Evolutionary conservation across 2,113 vertebrate genomes (phyloP).

Genomic region (Hippocampus guttulatus): DNA sequence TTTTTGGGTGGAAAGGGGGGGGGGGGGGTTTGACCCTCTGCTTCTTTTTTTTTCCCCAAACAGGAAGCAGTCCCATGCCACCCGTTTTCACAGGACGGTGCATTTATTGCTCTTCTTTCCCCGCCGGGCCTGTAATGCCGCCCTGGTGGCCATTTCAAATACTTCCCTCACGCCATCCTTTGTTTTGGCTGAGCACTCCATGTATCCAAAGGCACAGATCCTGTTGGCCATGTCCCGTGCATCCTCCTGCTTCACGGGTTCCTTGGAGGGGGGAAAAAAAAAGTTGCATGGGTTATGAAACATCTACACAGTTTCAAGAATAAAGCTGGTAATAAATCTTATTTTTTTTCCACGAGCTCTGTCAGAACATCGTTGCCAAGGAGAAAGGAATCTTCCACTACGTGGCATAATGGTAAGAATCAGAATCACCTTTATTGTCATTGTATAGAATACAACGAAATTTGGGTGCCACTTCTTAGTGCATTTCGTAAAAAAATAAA

Average conservation of each 20-base stretch:
- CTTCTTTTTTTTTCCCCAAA: slow-evolving; percentile 27
- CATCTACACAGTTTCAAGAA: neutral
- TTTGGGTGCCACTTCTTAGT: no score
- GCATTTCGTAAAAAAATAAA: no score
- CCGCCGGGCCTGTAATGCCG: slow-evolving; percentile 79
- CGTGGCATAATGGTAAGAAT: neutral
- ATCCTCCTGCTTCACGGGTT: slow-evolving; percentile 81
- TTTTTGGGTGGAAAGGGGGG: neutral
- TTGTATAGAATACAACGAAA: no score
- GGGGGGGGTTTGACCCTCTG: slow-evolving; percentile 50
- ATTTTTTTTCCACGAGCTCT: no score
- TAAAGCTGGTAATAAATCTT: neutral
- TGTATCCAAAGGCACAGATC: slow-evolving; percentile 82
- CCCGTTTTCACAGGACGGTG: slow-evolving; percentile 71
- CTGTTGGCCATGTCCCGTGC: slow-evolving; percentile 82
- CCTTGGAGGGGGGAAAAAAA: slow-evolving; percentile 48
- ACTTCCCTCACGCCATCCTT: slow-evolving; percentile 85
- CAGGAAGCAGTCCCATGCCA: slow-evolving; percentile 52
- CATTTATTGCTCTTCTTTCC: slow-evolving; percentile 79
- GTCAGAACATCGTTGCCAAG: neutral
- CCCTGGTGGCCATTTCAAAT: slow-evolving; percentile 85
- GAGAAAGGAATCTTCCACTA: neutral
- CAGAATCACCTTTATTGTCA: no score
- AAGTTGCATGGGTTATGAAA: neutral
- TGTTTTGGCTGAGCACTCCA: slow-evolving; percentile 84